Base-by-base conservation (phyloP, 1,140 invertebrate genomes). In the Anastrepha ludens region DNA sequence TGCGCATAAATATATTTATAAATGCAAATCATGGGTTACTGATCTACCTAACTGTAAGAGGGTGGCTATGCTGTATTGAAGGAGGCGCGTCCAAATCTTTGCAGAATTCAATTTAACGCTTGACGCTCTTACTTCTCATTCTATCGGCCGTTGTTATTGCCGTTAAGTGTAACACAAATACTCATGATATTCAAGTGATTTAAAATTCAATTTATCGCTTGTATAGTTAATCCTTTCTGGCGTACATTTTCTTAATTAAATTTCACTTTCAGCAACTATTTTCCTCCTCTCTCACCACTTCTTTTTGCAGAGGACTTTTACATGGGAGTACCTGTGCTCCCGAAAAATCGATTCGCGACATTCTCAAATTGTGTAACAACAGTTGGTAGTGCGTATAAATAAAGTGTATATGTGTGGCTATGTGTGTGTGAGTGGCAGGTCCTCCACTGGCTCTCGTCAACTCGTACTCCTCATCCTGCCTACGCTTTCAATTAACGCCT, bases 121-220 rank as follows among this genome's bases (percentile, higher is more conserved):
- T 55, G 50, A 6, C 11, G 50, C 50, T 55, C 50, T 55, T 55
- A 55, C 50, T 55, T 2, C 50, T 0, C 1, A 55, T 55, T 55
- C 6, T 55, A 8, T 6, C 50, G 6, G 50, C 50, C 50, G 50
- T n/a, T 62, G 60, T n/a, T 62, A 4, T 62, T 62, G 17, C 11
- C 29, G 9, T 74, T 74, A 74, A 81, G 47, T 58, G 47, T 55
- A 55, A 81, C 47, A n/a, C 74, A 81, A 81, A 81, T 81, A 50
- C 55, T 50, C 74, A 74, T 55, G 47, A 55, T 55, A 81, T 81
- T 81, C 74, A 55, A 81, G 74, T 81, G 55, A 81, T 81, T 81
- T 81, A 81, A 81, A 81, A 81, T 81, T 81, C 74, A 81, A 81
- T 81, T 81, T 55, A 81, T 81, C 74, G 74, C 74, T 81, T 81